A percentile compares a stretch with the other conserved stretches of the same genome.
Evolutionary conservation across 2,113 vertebrate species (phyloP).

Genomic region (Scytalopus superciliaris): DNA sequence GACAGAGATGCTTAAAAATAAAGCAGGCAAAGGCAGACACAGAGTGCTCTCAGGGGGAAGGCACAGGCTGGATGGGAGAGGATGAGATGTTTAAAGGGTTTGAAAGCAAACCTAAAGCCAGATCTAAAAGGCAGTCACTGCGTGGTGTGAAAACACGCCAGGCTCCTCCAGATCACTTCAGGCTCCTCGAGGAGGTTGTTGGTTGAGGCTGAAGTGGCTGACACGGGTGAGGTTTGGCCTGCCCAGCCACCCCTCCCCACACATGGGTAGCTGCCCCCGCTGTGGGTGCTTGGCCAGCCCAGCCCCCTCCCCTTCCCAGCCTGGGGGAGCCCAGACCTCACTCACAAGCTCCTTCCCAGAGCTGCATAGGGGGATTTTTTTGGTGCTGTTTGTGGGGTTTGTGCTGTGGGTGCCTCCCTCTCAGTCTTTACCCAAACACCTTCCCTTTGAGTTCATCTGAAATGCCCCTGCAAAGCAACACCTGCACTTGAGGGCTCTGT

Average conservation of each 20-base stretch:
- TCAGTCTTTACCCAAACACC: background rate
- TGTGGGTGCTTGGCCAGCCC: background rate
- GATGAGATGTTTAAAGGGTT: conserved; percentile 4
- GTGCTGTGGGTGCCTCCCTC: fast-evolving
- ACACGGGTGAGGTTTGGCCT: background rate
- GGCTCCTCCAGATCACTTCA: background rate
- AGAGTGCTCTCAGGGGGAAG: background rate
- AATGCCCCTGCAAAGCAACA: background rate
- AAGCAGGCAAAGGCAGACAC: background rate
- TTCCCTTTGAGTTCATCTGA: background rate
- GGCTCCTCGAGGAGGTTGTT: background rate
- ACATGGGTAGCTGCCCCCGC: too few relatives aligned
- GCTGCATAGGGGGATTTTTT: background rate
- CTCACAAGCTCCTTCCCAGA: background rate
- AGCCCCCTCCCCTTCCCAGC: background rate
- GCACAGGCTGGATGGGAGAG: background rate
- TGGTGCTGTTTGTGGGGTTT: background rate
- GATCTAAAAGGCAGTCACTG: background rate
- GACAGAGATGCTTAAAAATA: background rate
- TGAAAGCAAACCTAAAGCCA: conserved; percentile 17
- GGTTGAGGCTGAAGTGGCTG: background rate
- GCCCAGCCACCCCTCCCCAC: background rate
- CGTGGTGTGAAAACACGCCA: background rate
- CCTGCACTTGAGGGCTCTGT: background rate
- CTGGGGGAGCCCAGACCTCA: background rate